These are phyloP conservation scores for Xylocopa sonorina DNA, from an alignment of 1,140 invertebrate genomes.

Conservation along the genomic window DNA sequence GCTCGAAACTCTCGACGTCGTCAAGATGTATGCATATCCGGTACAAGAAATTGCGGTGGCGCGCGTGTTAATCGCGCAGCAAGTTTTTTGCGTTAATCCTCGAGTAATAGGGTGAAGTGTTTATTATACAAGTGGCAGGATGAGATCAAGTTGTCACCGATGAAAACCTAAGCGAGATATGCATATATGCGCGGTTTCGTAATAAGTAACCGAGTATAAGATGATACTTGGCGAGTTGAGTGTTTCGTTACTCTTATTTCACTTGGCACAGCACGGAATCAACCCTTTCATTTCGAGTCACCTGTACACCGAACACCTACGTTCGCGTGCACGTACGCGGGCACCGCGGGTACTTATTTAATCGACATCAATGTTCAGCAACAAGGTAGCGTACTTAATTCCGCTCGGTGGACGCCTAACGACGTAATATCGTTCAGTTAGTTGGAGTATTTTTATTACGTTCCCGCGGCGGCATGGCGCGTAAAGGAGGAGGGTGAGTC, in stretches of 20 bases:
- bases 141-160: not conserved
- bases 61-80: not conserved
- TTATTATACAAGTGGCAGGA: not conserved
- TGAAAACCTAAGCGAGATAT: not conserved
- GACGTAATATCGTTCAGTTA: constrained; percentile 77
- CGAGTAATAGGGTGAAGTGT: not conserved
- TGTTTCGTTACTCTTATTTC: no score
- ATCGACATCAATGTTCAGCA: constrained; percentile 20
- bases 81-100: not conserved
- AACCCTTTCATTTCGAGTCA: no score
- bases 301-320: no score
- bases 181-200: no score
- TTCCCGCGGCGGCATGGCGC: constrained; percentile 17
- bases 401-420: constrained; percentile 60
- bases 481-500: constrained; percentile 14
- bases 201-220: no score
- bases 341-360: constrained; percentile 17
- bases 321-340: no score
- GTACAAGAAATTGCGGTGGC: not conserved
- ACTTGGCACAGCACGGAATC: no score
- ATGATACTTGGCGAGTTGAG: not conserved
- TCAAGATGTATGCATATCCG: not conserved
- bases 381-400: constrained; percentile 52
- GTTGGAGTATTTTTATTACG: constrained; percentile 77
- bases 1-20: not conserved